A percentile compares a stretch with the other conserved stretches of the same genome.
These are phyloP conservation scores for Pipistrellus pygmaeus DNA, from an alignment of 2,797 vertebrate genomes.

Conservation along the genomic window DNA sequence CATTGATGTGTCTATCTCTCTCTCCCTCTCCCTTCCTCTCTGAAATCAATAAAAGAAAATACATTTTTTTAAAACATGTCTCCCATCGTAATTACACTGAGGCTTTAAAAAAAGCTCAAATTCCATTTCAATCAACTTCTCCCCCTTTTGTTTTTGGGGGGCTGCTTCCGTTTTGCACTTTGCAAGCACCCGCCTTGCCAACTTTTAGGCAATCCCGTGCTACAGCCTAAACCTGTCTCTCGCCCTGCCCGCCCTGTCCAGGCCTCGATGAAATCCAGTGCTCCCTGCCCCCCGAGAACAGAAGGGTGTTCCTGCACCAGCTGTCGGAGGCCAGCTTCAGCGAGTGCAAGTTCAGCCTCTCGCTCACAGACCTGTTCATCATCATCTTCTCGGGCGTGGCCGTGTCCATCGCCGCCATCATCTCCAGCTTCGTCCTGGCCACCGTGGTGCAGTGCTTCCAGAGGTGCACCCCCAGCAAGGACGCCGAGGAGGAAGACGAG, in stretches of 20 bases:
- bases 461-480: constrained; percentile 95
- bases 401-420: constrained; percentile 97
- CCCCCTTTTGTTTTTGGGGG: too few species aligned
- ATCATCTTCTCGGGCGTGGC: constrained; percentile 99
- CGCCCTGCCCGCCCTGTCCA: constrained; percentile 79
- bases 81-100: not conserved
- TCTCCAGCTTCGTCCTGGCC: constrained; percentile 98
- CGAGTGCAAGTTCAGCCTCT: constrained; percentile 96
- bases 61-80: not conserved
- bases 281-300: constrained; percentile 93
- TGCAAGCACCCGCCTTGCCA: fast-evolving
- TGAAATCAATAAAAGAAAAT: too few species aligned
- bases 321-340: constrained; percentile 98
- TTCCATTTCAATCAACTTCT: not conserved
- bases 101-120: not conserved
- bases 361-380: constrained; percentile 97
- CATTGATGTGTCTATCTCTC: too few species aligned
- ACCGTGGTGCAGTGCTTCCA: constrained; percentile 99
- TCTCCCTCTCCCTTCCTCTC: too few species aligned
- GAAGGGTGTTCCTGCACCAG: constrained; percentile 93
- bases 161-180: fast-evolving
- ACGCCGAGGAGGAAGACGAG: constrained; percentile 95
- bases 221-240: constrained; percentile 31
- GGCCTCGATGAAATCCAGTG: constrained; percentile 96
- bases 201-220: not conserved